phyloP scores from a whole-genome alignment of 2,797 vertebrate genomes.

The Sphenodon punctatus region DNA sequence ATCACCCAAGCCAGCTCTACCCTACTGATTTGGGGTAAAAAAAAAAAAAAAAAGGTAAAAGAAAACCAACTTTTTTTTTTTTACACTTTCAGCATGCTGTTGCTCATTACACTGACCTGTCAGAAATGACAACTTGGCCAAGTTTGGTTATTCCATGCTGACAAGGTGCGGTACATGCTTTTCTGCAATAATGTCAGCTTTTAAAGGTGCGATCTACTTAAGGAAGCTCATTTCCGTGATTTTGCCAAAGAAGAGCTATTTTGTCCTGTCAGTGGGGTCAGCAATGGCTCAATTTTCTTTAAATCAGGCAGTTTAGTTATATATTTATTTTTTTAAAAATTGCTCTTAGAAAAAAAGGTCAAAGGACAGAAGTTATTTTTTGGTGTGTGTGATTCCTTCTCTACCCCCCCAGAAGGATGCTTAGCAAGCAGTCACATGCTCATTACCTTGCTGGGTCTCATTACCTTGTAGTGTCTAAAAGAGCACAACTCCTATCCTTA shows the following conservation, averaged over 20 bases:
- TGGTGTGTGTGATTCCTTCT: no score
- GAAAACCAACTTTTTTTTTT: slow-evolving; percentile 52
- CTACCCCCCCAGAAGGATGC: slow-evolving; percentile 21
- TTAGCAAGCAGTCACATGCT: slow-evolving; percentile 30
- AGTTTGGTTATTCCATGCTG: slow-evolving; percentile 77
- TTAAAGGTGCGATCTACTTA: slow-evolving; percentile 74
- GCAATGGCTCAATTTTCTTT: slow-evolving; percentile 53
- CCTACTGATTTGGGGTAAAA: slow-evolving; percentile 71
- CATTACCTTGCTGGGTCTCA: no score
- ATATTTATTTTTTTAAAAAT: slow-evolving; percentile 64
- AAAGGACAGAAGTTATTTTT: slow-evolving; percentile 32
- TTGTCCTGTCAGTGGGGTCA: slow-evolving; percentile 55
- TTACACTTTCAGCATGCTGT: slow-evolving; percentile 74
- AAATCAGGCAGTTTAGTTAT: slow-evolving; percentile 70
- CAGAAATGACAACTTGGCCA: slow-evolving; percentile 80
- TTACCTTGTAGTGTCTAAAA: slow-evolving; percentile 37
- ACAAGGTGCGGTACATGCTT: slow-evolving; percentile 76
- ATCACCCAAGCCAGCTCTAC: slow-evolving; percentile 74
- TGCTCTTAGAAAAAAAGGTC: slow-evolving; percentile 52
- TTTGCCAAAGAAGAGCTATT: slow-evolving; percentile 62
- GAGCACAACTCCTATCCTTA: slow-evolving; percentile 16
- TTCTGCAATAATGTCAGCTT: slow-evolving; percentile 75
- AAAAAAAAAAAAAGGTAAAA: not conserved
- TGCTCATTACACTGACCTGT: slow-evolving; percentile 79
- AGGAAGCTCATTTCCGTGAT: slow-evolving; percentile 73